Percentiles rank a stretch among this genome's conserved stretches.
Conservation (phyloP, 2,113 vertebrate species). For the Antechinus stuartii region DNA sequence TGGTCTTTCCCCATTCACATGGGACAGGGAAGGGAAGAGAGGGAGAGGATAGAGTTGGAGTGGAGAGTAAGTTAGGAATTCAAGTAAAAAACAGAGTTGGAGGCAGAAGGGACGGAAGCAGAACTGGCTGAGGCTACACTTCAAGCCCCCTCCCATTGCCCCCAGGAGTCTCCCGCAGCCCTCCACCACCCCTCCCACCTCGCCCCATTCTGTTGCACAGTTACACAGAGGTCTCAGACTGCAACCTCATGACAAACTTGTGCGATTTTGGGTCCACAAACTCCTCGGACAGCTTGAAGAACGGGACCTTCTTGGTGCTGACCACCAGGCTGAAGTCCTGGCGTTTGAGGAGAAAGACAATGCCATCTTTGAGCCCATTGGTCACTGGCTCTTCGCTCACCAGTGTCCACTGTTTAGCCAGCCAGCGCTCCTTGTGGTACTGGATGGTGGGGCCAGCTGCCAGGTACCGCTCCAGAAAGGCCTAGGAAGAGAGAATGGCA, state of each 20-base stretch:
- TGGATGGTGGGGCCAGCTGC: constrained; percentile 93
- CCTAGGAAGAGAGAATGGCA: constrained; percentile 78
- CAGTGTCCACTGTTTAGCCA: constrained; percentile 96
- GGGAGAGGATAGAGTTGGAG: not conserved
- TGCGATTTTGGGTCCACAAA: constrained; percentile 98
- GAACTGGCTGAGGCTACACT: not conserved
- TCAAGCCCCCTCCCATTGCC: not conserved
- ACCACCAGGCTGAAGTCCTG: constrained; percentile 96
- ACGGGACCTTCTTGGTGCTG: constrained; percentile 92
- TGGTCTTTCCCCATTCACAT: constrained; percentile 16
- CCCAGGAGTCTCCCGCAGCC: not conserved
- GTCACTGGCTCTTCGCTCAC: constrained; percentile 96
- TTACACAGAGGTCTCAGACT: constrained; percentile 96
- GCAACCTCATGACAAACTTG: constrained; percentile 97
- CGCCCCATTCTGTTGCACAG: not conserved
- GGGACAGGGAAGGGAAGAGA: not conserved
- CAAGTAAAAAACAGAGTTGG: constrained; percentile 46
- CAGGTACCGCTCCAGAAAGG: constrained; percentile 96
- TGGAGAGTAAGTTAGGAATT: constrained; percentile 33
- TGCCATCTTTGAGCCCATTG: constrained; percentile 91
- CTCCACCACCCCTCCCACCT: constrained; percentile 23
- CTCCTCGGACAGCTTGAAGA: constrained; percentile 94
- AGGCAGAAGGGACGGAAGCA: not conserved
- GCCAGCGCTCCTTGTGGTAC: constrained; percentile 93
- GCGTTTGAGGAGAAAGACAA: constrained; percentile 93